These are phyloP conservation scores for Arctocebus calabarensis DNA, from an alignment of 2,797 vertebrate species.

Conservation along the genomic window DNA sequence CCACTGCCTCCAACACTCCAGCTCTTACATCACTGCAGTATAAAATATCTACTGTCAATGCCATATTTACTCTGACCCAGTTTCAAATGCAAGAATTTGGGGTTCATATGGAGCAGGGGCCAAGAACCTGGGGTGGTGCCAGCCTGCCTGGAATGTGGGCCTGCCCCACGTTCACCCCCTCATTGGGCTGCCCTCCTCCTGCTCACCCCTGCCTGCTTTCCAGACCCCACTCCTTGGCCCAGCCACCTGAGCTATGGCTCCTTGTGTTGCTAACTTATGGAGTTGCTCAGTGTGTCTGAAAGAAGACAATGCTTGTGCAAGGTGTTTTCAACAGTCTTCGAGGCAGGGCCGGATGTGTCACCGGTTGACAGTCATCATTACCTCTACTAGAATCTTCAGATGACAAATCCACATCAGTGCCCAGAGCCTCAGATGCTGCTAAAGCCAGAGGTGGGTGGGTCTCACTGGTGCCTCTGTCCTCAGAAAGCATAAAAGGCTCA, in stretches of 20 bases:
- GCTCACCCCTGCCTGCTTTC: neutral
- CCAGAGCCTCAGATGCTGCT: neutral
- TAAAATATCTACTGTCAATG: neutral
- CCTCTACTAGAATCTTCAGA: neutral
- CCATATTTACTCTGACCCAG: neutral
- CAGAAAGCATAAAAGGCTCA: neutral
- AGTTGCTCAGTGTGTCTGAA: neutral
- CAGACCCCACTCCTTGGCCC: neutral
- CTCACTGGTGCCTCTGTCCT: neutral
- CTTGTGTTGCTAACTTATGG: constrained; percentile 37
- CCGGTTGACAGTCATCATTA: neutral
- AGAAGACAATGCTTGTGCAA: constrained; percentile 52
- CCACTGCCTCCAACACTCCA: neutral
- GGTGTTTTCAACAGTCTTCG: constrained; percentile 9
- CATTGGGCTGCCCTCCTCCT: neutral
- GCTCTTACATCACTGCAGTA: neutral
- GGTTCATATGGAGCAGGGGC: neutral
- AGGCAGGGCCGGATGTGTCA: neutral
- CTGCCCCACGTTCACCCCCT: neutral
- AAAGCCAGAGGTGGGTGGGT: neutral
- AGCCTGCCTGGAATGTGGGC: neutral
- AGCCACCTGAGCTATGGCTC: neutral
- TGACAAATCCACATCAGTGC: neutral
- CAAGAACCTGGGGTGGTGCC: neutral
- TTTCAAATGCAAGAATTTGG: constrained; percentile 42